These are phyloP conservation scores for Strigops habroptila DNA, from an alignment of 2,113 vertebrate species.

Conservation along the genomic window DNA sequence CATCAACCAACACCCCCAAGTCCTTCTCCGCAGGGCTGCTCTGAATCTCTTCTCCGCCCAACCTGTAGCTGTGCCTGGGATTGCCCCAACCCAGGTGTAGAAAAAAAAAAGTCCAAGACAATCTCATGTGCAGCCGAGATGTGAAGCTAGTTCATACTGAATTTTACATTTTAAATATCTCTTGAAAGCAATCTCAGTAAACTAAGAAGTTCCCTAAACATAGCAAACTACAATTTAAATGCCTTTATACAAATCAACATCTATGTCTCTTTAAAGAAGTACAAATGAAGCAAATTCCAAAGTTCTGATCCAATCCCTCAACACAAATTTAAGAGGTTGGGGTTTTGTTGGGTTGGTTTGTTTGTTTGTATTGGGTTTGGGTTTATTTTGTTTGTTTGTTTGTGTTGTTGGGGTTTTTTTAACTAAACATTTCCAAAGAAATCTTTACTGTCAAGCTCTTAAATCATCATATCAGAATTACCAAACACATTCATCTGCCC, in stretches of 20 bases:
- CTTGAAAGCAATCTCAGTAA: not conserved
- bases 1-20: no score
- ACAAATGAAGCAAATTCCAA: not conserved
- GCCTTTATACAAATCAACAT: not conserved
- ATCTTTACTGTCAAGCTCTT: not conserved
- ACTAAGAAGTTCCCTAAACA: not conserved
- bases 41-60: no score
- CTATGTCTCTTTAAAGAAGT: not conserved
- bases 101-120: not conserved
- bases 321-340: not conserved
- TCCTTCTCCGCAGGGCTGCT: no score
- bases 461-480: not conserved
- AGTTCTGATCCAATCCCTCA: not conserved
- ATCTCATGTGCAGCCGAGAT: not conserved
- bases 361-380: not conserved
- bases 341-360: not conserved
- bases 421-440: not conserved
- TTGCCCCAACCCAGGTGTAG: no score
- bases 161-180: not conserved
- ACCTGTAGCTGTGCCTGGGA: no score
- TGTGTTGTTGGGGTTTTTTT: not conserved
- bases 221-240: not conserved
- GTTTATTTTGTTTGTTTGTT: not conserved
- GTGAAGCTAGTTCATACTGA: not conserved
- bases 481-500: not conserved